Evolutionary conservation across 2,113 vertebrate species (phyloP).

Genomic region (Sigmodon hispidus): DNA sequence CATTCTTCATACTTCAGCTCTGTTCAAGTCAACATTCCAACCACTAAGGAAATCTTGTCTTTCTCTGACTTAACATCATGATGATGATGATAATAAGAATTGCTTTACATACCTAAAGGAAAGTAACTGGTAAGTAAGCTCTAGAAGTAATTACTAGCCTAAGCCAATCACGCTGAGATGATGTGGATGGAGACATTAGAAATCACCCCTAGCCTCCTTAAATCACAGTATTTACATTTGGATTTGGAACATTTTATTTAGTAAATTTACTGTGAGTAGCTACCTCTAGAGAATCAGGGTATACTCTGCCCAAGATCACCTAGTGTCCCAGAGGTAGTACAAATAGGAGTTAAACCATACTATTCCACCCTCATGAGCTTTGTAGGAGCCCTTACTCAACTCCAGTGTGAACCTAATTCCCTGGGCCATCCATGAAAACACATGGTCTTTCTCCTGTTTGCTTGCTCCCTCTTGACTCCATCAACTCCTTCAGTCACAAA

Average conservation of each 20-base stretch:
- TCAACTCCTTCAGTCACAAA: background rate
- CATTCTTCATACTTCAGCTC: background rate
- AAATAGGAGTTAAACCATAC: background rate
- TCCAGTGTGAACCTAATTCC: background rate
- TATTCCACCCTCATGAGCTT: background rate
- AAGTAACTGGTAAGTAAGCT: background rate
- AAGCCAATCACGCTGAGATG: background rate
- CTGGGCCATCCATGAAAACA: background rate
- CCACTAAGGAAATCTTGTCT: background rate
- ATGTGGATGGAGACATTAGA: background rate
- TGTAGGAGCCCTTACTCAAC: background rate
- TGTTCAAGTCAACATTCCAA: background rate
- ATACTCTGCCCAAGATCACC: background rate
- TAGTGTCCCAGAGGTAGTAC: background rate
- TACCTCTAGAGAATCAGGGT: background rate
- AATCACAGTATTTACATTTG: background rate
- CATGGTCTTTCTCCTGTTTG: background rate
- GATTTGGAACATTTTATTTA: conserved; percentile 5
- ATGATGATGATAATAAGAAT: background rate
- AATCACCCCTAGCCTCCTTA: background rate
- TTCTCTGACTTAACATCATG: background rate
- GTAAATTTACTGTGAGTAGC: background rate
- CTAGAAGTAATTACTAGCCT: background rate
- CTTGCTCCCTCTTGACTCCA: background rate
- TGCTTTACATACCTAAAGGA: background rate